phyloP scores from a whole-genome alignment of 2,113 vertebrate species.

The Gadus chalcogrammus region DNA sequence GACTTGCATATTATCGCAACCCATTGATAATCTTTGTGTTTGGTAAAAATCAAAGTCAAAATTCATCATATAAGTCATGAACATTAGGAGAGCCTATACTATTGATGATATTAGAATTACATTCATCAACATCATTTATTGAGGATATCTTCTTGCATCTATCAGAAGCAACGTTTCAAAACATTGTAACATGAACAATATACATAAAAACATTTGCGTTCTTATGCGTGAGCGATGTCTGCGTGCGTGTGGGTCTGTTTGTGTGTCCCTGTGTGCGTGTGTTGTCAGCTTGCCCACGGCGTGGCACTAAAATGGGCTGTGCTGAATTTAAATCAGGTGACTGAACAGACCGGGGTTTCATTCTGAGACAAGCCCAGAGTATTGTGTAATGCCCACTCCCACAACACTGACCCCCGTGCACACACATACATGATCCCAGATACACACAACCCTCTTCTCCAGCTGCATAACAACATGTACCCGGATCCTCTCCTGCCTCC shows the following conservation, averaged over 20 bases:
- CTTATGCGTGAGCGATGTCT: conserved; percentile 1
- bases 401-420: conserved; percentile 25
- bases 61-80: no score
- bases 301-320: conserved; percentile 59
- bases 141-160: no score
- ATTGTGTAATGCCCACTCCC: conserved; percentile 71
- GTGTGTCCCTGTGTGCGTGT: conserved; percentile 26
- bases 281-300: conserved; percentile 72
- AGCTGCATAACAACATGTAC: conserved; percentile 49
- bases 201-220: no score
- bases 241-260: conserved; percentile 25
- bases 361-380: conserved; percentile 63
- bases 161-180: no score
- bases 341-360: conserved; percentile 64
- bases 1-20: no score
- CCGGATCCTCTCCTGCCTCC: conserved; percentile 44
- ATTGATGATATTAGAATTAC: no score
- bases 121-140: no score
- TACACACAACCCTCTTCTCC: conserved; percentile 34
- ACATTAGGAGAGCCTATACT: no score
- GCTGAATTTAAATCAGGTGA: conserved; percentile 81
- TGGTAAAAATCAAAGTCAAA: no score
- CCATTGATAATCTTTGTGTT: no score
- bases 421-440: conserved; percentile 26
- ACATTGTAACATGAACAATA: no score